Base-by-base conservation (phyloP, 2,797 vertebrate species). In the Pipistrellus pipistrellus region DNA sequence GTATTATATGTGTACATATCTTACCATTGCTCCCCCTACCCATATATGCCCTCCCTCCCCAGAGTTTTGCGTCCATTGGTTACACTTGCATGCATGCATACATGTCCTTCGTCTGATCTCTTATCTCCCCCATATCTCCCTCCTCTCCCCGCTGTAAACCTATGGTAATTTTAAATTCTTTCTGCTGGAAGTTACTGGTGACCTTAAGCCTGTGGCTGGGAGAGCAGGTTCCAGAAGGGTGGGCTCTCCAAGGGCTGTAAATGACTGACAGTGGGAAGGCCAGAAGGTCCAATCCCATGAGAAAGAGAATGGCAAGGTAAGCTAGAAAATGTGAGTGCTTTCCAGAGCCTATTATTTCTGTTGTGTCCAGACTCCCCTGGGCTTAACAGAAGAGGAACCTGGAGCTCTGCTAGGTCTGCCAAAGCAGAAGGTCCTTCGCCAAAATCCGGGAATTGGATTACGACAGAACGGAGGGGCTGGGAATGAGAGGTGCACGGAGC, bases 171-270 rank as follows among this genome's bases (percentile, higher is more conserved):
- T 76, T n/a, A 53, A 69, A 35, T 75, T 62, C 66, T 64, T 88
- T 91, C 85, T 92, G 41, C 68, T 72, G 25, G 72, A 92, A 41
- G 59, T 84, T 82, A 73, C 76, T 73, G 48, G 35, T 81, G 27
- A 21, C 83, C 44, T 51, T 83, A 78, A 89, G 38, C 55, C 71
- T 85, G 44, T 64, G 77, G 32, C 62, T 72, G 14, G 89, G 25
- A 92, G 23, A 78, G 38, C 13, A 21, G 8, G 12, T 85, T 57
- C 51, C 12, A 62, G 53, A 59, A 85, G 66, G 32, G 62, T 27
- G 90, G 32, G 23, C 23, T 95, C 20, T 84, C 46, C 46, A 38
- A 80, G 35, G 68, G 51, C 57, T n/a, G 8, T 38, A 17, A 17
- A 71, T 68, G 46, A 83, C 2, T 55, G n/a, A 23, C 30, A n/a